phyloP scores from a whole-genome alignment of 1,140 invertebrate species.

The Drosophila ambigua region DNA sequence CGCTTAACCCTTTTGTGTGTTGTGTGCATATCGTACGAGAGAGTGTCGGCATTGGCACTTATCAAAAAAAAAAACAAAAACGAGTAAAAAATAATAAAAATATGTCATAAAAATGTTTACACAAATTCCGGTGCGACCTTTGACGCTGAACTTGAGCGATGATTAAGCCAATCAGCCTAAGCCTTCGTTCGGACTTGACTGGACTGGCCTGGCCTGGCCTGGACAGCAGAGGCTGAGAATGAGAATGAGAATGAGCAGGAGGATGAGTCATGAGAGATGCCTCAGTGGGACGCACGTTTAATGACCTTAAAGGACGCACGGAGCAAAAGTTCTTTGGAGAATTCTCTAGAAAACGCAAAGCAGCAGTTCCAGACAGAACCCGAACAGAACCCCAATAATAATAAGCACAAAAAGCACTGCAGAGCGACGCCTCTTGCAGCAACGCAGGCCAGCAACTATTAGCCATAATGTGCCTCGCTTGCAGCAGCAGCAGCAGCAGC shows the following conservation, averaged over 20 bases:
- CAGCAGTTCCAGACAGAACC: constrained; percentile 21
- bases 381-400: not conserved
- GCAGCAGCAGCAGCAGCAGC: constrained; percentile 7
- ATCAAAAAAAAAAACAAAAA: constrained; percentile 18
- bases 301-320: constrained; percentile 77
- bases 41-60: constrained; percentile 72
- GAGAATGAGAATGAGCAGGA: not conserved
- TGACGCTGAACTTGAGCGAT: constrained; percentile 69
- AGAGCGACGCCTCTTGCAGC: constrained; percentile 38
- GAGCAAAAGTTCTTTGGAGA: constrained; percentile 63
- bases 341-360: constrained; percentile 59
- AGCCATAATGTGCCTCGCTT: constrained; percentile 62
- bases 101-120: constrained; percentile 62
- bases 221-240: no score
- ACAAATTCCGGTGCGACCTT: constrained; percentile 52
- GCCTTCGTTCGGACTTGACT: not conserved
- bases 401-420: constrained; percentile 5
- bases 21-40: constrained; percentile 5
- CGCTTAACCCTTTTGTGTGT: constrained; percentile 65
- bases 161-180: constrained; percentile 60
- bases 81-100: constrained; percentile 7
- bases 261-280: constrained; percentile 11
- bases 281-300: constrained; percentile 48
- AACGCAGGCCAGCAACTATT: constrained; percentile 54
- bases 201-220: no score